Conservation (phyloP, 92 coral and sea anemone species). For the Phenganax marumi region DNA sequence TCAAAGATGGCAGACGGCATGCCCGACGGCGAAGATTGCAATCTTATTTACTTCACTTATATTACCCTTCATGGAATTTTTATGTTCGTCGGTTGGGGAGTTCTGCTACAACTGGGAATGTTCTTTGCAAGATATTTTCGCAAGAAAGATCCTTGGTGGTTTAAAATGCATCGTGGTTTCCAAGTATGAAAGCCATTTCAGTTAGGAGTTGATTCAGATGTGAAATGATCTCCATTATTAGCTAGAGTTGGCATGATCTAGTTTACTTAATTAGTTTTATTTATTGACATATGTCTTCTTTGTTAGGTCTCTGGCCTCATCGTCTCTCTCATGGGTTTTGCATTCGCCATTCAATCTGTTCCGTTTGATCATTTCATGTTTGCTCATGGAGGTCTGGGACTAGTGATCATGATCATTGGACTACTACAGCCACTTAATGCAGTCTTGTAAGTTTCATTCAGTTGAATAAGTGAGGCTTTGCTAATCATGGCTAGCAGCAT, state of each 20-base stretch:
- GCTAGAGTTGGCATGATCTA: not conserved
- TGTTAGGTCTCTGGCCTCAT: constrained; percentile 82
- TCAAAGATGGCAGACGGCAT: constrained; percentile 64
- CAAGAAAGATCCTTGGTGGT: constrained; percentile 93
- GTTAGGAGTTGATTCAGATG: not conserved
- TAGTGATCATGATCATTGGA: constrained; percentile 80
- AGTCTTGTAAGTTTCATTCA: constrained; percentile 67
- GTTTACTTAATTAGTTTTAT: too few relatives aligned
- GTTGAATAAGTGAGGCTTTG: not conserved
- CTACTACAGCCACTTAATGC: constrained; percentile 84
- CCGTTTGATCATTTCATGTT: constrained; percentile 92
- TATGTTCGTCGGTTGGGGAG: constrained; percentile 98
- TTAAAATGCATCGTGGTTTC: constrained; percentile 88
- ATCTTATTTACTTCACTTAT: constrained; percentile 66
- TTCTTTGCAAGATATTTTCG: constrained; percentile 91
- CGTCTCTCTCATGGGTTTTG: constrained; percentile 71
- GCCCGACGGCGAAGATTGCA: constrained; percentile 67
- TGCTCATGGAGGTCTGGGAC: constrained; percentile 82
- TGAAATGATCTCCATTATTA: not conserved
- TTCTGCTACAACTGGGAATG: constrained; percentile 84
- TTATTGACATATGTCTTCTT: not conserved
- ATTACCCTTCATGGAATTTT: constrained; percentile 84
- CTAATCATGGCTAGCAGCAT: not conserved
- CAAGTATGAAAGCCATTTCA: constrained; percentile 60
- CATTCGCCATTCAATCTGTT: constrained; percentile 81